phyloP scores from a whole-genome alignment of 2,888 invertebrate genomes.

The Drosophila koepferae region DNA sequence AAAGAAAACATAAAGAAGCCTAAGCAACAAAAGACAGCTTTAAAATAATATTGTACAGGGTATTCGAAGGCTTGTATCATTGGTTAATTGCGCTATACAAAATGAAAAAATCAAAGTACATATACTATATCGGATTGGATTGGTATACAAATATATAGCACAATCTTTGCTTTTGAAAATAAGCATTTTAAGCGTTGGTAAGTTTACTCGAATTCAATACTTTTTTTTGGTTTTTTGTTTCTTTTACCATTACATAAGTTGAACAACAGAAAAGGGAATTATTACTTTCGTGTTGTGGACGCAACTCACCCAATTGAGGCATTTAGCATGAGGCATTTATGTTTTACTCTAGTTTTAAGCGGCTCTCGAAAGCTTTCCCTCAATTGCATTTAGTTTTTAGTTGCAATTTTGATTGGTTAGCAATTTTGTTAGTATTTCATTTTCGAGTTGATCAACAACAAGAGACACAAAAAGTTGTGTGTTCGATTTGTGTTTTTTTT shows the following conservation, averaged over 20 bases:
- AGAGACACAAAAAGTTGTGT: conserved; percentile 64
- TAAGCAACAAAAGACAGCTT: conserved; percentile 45
- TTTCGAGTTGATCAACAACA: conserved; percentile 48
- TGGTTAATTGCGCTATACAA: conserved; percentile 32
- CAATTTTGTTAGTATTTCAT: conserved; percentile 35
- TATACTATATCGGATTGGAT: conserved; percentile 18
- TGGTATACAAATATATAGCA: conserved; percentile 17
- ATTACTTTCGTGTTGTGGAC: conserved; percentile 45
- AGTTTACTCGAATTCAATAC: conserved; percentile 35
- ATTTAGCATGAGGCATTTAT: conserved; percentile 64
- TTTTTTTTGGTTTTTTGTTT: not conserved
- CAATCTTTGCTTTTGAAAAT: conserved; percentile 35
- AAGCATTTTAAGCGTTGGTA: conserved; percentile 51
- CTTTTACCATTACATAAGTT: conserved; percentile 54
- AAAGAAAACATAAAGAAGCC: conserved; percentile 15
- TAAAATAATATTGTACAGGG: conserved; percentile 31
- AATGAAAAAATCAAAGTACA: conserved; percentile 25
- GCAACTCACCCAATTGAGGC: conserved; percentile 81
- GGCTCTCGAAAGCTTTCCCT: conserved; percentile 80
- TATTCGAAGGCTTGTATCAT: conserved; percentile 14
- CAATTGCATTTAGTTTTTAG: conserved; percentile 61
- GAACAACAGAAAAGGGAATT: conserved; percentile 50
- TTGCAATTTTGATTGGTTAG: conserved; percentile 38
- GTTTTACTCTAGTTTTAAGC: conserved; percentile 74
- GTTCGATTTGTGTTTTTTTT: conserved; percentile 41